phyloP scores from a whole-genome alignment of 2,797 vertebrate species.

The Glyptemys insculpta region DNA sequence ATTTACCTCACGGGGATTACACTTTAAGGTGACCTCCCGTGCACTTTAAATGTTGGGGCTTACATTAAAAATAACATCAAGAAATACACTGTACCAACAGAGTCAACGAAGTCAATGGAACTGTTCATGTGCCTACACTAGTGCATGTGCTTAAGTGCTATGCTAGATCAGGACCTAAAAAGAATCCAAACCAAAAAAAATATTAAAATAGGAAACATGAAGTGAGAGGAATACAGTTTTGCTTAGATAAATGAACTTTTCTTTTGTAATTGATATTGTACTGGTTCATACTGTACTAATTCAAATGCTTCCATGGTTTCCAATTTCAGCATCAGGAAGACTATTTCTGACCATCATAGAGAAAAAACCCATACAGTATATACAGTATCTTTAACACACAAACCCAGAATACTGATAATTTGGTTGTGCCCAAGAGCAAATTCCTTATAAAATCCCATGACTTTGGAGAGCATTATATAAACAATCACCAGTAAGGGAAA shows the following conservation, averaged over 20 bases:
- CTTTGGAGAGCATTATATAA: not conserved
- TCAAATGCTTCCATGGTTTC: not conserved
- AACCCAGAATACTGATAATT: not conserved
- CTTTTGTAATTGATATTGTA: not conserved
- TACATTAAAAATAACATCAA: not conserved
- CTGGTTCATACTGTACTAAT: not conserved
- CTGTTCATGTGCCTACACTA: too few species aligned
- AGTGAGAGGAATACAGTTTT: not conserved
- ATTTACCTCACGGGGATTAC: not conserved
- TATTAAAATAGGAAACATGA: not conserved
- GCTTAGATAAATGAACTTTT: not conserved
- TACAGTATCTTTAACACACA: not conserved
- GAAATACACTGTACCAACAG: not conserved
- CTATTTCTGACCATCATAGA: not conserved
- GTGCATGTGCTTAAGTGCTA: not conserved
- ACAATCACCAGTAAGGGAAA: not conserved
- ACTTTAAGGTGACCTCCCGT: not conserved
- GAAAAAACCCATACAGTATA: not conserved
- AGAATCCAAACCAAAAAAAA: not conserved
- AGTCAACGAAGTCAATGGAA: not conserved
- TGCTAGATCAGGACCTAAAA: rapidly evolving
- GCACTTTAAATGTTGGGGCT: not conserved
- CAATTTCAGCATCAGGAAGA: not conserved
- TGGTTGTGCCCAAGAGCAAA: not conserved
- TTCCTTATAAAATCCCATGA: not conserved